phyloP scores from a whole-genome alignment of 2,888 invertebrate species.

The Troides aeacus region DNA sequence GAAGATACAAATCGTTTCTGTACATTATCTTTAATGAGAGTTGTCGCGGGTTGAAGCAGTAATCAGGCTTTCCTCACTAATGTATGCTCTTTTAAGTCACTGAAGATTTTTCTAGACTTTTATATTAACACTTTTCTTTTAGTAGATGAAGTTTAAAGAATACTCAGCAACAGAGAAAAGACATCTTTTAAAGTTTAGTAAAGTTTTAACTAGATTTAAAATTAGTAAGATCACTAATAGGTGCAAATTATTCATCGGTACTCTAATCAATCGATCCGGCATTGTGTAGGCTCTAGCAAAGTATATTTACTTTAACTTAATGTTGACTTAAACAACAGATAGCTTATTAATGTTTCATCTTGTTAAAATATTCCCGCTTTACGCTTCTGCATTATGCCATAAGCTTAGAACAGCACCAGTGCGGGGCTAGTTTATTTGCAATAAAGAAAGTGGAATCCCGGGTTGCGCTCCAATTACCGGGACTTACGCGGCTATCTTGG shows the following conservation, averaged over 20 bases:
- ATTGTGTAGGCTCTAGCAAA: no score
- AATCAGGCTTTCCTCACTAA: constrained; percentile 54
- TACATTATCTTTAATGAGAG: constrained; percentile 68
- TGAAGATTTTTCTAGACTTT: neutral
- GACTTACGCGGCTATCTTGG: constrained; percentile 76
- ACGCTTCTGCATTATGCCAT: constrained; percentile 32
- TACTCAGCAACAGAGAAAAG: no score
- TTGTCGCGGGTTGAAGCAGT: constrained; percentile 63
- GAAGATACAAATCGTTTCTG: constrained; percentile 58
- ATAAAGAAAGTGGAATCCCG: constrained; percentile 80
- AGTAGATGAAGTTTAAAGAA: no score
- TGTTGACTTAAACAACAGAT: neutral
- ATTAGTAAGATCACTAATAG: no score
- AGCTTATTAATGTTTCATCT: neutral
- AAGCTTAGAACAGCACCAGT: constrained; percentile 64
- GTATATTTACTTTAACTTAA: no score
- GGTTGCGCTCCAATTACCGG: constrained; percentile 77
- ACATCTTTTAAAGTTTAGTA: no score
- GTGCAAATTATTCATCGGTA: no score
- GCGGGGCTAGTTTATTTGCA: constrained; percentile 77
- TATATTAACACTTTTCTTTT: no score
- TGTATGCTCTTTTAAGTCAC: constrained; percentile 32
- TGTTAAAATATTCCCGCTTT: constrained; percentile 1
- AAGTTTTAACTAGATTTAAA: no score
- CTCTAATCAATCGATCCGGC: no score